phyloP scores from a whole-genome alignment of 2,113 vertebrate species.

The Xyrauchen texanus region DNA sequence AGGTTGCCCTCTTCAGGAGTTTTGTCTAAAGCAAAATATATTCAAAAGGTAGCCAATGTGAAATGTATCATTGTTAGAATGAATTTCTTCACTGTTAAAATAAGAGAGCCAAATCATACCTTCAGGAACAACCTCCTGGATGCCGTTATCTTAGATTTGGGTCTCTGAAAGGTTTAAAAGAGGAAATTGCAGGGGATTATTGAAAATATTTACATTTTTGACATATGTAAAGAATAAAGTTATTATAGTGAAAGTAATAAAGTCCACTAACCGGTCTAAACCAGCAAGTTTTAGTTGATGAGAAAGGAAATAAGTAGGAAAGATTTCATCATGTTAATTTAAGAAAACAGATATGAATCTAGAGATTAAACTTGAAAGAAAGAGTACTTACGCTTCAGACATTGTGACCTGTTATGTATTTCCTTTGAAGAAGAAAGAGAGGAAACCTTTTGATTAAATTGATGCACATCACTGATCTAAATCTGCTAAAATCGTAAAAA shows the following conservation, averaged over 20 bases:
- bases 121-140: conserved; percentile 75
- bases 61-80: too few species aligned
- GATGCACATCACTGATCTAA: background rate
- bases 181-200: background rate
- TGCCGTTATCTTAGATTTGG: conserved; percentile 72
- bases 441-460: background rate
- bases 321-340: background rate
- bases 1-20: conserved; percentile 72
- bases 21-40: conserved; percentile 68
- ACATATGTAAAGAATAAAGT: background rate
- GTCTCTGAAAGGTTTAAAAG: conserved; percentile 52
- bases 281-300: background rate
- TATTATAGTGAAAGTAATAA: background rate
- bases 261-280: conserved; percentile 61
- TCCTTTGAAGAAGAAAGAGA: conserved; percentile 30
- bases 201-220: background rate
- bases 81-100: too few species aligned
- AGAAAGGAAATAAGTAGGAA: conserved; percentile 14
- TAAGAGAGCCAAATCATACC: conserved; percentile 54
- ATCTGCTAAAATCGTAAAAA: too few species aligned
- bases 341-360: background rate
- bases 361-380: conserved; percentile 14
- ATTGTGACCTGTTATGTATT: conserved; percentile 58
- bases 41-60: background rate
- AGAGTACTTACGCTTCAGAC: conserved; percentile 70